Percentiles rank a stretch among this genome's conserved stretches.
Conservation (phyloP, 1,140 invertebrate species). For the Drosophila busckii region DNA sequence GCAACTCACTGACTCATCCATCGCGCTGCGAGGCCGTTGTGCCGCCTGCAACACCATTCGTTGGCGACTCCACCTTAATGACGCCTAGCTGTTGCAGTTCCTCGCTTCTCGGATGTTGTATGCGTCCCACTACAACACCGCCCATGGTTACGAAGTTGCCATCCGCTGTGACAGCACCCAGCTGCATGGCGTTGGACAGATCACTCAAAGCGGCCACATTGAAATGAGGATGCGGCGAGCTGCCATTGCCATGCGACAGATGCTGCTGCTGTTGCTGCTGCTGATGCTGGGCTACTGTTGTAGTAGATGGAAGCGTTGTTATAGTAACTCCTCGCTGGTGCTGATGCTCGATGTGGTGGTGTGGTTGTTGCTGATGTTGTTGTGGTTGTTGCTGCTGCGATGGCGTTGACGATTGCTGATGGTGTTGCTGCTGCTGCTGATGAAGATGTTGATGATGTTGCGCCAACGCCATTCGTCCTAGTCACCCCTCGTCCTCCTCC, state of each 20-base stretch:
- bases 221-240: slow-evolving; percentile 63
- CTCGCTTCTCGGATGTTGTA: slow-evolving; percentile 61
- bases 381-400: slow-evolving; percentile 41
- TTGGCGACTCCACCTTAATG: slow-evolving; percentile 72
- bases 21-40: slow-evolving; percentile 49
- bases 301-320: slow-evolving; percentile 49
- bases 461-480: slow-evolving; percentile 77
- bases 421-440: slow-evolving; percentile 46
- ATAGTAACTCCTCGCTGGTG: slow-evolving; percentile 55
- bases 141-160: slow-evolving; percentile 76
- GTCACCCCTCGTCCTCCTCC: slow-evolving; percentile 78
- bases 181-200: slow-evolving; percentile 63
- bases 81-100: slow-evolving; percentile 71
- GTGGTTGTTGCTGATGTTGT: slow-evolving; percentile 45
- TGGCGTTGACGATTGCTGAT: slow-evolving; percentile 43
- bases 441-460: slow-evolving; percentile 52
- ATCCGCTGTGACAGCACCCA: slow-evolving; percentile 69
- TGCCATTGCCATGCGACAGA: slow-evolving; percentile 46
- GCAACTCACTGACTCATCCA: slow-evolving; percentile 68
- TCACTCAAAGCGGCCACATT: slow-evolving; percentile 68
- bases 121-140: slow-evolving; percentile 69
- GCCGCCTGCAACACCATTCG: slow-evolving; percentile 36
- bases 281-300: slow-evolving; percentile 50
- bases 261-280: slow-evolving; percentile 44
- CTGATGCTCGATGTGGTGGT: slow-evolving; percentile 45